A percentile compares a stretch with the other conserved stretches of the same genome.
These are phyloP conservation scores for Amphibalanus amphitrite DNA, from an alignment of 1,140 invertebrate genomes.

Conservation along the genomic window DNA sequence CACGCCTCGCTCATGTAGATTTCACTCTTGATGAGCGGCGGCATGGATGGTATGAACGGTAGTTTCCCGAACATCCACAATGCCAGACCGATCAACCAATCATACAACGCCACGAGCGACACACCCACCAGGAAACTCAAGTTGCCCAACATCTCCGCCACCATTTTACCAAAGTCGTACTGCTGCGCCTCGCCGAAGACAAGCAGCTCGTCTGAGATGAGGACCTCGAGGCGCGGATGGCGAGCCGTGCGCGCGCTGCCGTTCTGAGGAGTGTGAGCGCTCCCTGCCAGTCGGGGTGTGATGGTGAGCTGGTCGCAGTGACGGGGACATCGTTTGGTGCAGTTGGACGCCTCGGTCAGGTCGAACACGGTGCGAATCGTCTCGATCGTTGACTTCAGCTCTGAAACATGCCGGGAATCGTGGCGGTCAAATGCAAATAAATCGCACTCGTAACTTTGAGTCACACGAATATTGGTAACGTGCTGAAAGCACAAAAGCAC, in stretches of 20 bases:
- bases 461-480: too few species aligned
- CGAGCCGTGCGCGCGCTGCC: background rate
- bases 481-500: too few species aligned
- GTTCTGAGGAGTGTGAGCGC: background rate
- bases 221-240: background rate
- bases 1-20: background rate
- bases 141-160: background rate
- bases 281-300: background rate
- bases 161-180: background rate
- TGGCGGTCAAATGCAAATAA: too few species aligned
- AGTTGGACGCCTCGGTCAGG: background rate
- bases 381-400: background rate
- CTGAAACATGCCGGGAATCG: background rate
- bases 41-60: background rate
- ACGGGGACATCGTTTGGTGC: background rate
- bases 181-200: background rate
- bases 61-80: background rate
- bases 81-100: background rate
- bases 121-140: background rate
- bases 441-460: too few species aligned
- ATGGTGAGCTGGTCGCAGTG: background rate
- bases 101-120: background rate
- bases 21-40: background rate
- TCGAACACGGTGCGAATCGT: background rate
- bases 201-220: background rate